A percentile compares a stretch with the other conserved stretches of the same genome.
Evolutionary conservation across 2,888 invertebrate species (phyloP).

Genomic region (Calephelis perditalis): DNA sequence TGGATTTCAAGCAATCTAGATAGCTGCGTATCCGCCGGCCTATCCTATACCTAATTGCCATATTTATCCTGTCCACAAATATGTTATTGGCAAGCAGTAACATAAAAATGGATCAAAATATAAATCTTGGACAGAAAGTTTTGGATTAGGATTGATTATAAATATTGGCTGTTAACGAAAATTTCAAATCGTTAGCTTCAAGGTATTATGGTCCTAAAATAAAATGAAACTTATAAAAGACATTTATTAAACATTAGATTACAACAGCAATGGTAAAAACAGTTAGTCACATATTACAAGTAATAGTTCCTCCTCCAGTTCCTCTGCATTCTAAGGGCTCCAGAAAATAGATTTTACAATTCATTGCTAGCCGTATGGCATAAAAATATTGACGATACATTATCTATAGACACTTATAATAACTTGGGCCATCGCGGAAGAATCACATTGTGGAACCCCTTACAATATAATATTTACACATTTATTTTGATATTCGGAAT

Average conservation of each 20-base stretch:
- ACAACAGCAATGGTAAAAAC: constrained; percentile 60
- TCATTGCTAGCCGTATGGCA: background rate
- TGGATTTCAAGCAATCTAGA: no score
- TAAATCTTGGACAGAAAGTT: no score
- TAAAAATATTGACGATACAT: constrained; percentile 6
- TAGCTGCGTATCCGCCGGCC: no score
- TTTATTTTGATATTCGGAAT: constrained; percentile 11
- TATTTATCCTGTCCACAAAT: no score
- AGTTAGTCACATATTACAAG: constrained; percentile 27
- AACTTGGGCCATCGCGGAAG: constrained; percentile 8
- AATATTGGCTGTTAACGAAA: no score
- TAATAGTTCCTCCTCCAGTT: constrained; percentile 3
- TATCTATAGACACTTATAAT: constrained; percentile 7
- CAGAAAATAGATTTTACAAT: constrained; percentile 6
- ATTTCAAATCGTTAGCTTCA: no score
- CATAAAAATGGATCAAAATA: no score
- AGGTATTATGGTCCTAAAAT: constrained; percentile 12
- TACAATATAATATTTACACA: constrained; percentile 7
- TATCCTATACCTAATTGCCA: no score
- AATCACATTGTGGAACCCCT: constrained; percentile 9
- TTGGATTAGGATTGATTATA: no score
- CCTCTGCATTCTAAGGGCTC: background rate
- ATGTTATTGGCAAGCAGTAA: no score
- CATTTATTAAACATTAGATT: constrained; percentile 59
- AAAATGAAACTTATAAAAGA: constrained; percentile 42